Conservation (phyloP, 1,140 invertebrate species). For the Meteorus sp. region DNA sequence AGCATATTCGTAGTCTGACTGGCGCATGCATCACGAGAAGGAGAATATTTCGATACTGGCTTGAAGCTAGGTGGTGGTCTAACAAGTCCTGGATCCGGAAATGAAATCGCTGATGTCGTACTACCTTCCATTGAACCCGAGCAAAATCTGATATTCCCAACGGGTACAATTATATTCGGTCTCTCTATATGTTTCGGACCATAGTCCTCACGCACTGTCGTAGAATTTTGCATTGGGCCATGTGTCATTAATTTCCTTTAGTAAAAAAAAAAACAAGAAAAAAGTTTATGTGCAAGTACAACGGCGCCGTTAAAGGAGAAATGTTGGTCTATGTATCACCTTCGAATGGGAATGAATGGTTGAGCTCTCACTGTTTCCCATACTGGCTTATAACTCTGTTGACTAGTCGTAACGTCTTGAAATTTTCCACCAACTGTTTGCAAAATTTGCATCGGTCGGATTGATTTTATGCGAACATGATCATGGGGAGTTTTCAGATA, state of each 20-base stretch:
- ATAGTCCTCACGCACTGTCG: conserved; percentile 70
- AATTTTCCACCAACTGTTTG: conserved; percentile 41
- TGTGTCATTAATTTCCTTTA: conserved; percentile 24
- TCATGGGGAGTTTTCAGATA: conserved; percentile 51
- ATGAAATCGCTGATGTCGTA: conserved; percentile 46
- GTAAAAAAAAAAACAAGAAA: conserved; percentile 10
- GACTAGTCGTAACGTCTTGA: conserved; percentile 42
- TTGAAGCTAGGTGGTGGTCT: conserved; percentile 56
- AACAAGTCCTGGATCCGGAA: conserved; percentile 37
- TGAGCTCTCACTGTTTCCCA: conserved; percentile 39
- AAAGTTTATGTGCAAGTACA: too few species aligned
- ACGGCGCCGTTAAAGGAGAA: too few species aligned
- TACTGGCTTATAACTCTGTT: conserved; percentile 44
- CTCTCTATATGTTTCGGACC: conserved; percentile 63
- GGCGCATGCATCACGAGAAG: conserved; percentile 58
- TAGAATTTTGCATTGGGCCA: conserved; percentile 69
- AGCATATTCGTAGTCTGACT: conserved; percentile 50
- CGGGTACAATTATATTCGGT: conserved; percentile 49
- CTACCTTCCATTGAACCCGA: conserved; percentile 43
- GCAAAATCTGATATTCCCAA: conserved; percentile 51
- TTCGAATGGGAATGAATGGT: conserved; percentile 42
- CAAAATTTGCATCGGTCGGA: conserved; percentile 48
- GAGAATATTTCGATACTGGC: conserved; percentile 59
- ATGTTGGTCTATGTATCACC: conserved; percentile 30
- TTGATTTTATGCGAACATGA: conserved; percentile 38